Base-by-base conservation (phyloP, 2,888 invertebrate species). In the Eupithecia centaureata region DNA sequence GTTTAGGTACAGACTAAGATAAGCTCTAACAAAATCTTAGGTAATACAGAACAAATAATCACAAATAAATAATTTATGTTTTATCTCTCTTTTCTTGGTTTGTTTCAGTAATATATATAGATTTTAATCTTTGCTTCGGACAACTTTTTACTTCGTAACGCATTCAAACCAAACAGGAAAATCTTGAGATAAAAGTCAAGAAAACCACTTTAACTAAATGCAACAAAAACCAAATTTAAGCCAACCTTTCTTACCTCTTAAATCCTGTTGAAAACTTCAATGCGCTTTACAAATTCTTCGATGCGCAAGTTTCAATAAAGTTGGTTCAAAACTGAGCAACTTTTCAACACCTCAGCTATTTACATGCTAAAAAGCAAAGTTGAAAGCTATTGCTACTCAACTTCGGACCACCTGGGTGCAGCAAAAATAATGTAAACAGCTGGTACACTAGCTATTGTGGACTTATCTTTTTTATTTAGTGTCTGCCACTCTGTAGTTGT, bases 1-100 rank as follows among this genome's bases (percentile, higher is more conserved):
- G 77, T 75, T 68, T 68, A 63, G 65, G 42, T 56, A 66, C 52
- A 51, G 61, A 64, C 54, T 60, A 63, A 10, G 10, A 22, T 47
- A 30, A 30, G n/a, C 10, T 30, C 8, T 30, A 15, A 2, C 1
- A 52, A 52, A 27, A 27, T 25, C 13, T 52, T 5, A 5, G 27
- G 15, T 2, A 27, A 27, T 52, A 27, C 52, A 15, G 27, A 27
- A 27, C 12, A 52, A 15, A 15, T 8, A 42, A 42, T 42, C n/a
- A n/a, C n/a, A n/a, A n/a, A n/a, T n/a, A n/a, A n/a, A n/a, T n/a
- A n/a, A n/a, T n/a, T n/a, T n/a, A n/a, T n/a, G n/a, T n/a, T n/a
- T n/a, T n/a, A n/a, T n/a, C n/a, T n/a, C n/a, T n/a, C n/a, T n/a
- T n/a, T n/a, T n/a, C n/a, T n/a, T n/a, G n/a, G n/a, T n/a, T n/a